Evolutionary conservation across 2,797 vertebrate species (phyloP), one percentile per base, ranked within the genome.

Genomic region (Lates japonicus): DNA sequence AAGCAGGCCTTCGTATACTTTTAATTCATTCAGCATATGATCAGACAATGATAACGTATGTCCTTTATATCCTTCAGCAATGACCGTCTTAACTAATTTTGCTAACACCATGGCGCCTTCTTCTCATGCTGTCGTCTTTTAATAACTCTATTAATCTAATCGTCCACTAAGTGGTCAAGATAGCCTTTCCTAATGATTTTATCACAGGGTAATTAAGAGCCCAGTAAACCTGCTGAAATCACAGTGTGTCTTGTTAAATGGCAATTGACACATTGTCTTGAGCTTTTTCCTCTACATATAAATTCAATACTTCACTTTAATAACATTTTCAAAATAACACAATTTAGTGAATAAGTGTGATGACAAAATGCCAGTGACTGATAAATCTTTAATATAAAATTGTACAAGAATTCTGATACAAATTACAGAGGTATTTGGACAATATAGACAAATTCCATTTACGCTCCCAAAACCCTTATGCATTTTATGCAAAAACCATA

Each of bases 381-480:
- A 98, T 98, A 97, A 97, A 98, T 97, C 96, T 99, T 98, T 98
- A 98, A 98, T 98, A 98, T 97, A 98, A 98, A 97, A 98, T 97
- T 97, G 97, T 98, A 97, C 97, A 99, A 98, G 97, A 98, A 97
- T 97, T 97, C 95, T 97, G 96, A 97, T 97, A 97, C 97, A 98
- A 98, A 98, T 98, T 97, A 97, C 97, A 97, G 97, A 98, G 97
- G 97, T 97, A 98, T 98, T 97, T 97, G 97, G 96, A 97, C 97
- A 97, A 97, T 97, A 97, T n/a, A n/a, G n/a, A n/a, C n/a, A 97
- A 98, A 98, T 97, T 97, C 97, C 96, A 97, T 98, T 98, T 98
- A 97, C 97, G 97, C n/a, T 96, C 97, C 97, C 96, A 97, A 97
- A 97, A 97, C 97, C 96, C 96, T 97, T 98, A 97, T 97, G 98